A percentile compares a stretch with the other conserved stretches of the same genome.
phyloP scores from a whole-genome alignment of 2,113 vertebrate genomes.

The Osmerus mordax region DNA sequence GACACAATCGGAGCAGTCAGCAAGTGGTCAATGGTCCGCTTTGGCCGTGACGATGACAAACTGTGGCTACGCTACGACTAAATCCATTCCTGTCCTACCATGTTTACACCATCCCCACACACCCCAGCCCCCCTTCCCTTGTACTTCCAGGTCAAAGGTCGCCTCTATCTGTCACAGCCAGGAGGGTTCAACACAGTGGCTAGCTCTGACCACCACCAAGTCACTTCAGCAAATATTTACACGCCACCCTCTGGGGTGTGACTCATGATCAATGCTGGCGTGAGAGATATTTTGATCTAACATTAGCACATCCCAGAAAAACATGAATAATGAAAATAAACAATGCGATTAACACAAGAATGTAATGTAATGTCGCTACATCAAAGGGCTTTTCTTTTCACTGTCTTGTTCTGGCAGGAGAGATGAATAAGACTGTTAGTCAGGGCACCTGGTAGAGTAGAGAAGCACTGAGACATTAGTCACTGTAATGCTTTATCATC shows the following conservation, averaged over 20 bases:
- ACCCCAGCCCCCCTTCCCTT: constrained; percentile 49
- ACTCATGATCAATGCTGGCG: constrained; percentile 26
- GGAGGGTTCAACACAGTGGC: constrained; percentile 63
- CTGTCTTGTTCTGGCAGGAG: constrained; percentile 32
- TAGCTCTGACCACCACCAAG: constrained; percentile 53
- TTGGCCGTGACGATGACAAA: no score
- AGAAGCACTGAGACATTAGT: constrained; percentile 52
- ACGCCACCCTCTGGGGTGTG: constrained; percentile 63
- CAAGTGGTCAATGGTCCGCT: no score
- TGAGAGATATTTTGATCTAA: constrained; percentile 24
- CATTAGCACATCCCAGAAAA: constrained; percentile 20
- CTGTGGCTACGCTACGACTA: no score
- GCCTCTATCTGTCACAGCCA: constrained; percentile 59
- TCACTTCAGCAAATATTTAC: constrained; percentile 70
- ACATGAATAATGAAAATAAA: constrained; percentile 30
- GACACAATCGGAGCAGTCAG: no score
- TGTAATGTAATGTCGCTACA: constrained; percentile 27
- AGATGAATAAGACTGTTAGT: constrained; percentile 36
- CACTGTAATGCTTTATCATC: constrained; percentile 42
- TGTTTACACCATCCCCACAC: background rate
- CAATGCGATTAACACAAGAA: constrained; percentile 33
- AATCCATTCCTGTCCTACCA: background rate
- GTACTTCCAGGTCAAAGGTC: constrained; percentile 64
- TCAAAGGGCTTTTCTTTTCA: constrained; percentile 39
- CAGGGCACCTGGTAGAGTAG: constrained; percentile 31